Conservation (phyloP, 2,113 vertebrate species). For the Anolis sagrei region DNA sequence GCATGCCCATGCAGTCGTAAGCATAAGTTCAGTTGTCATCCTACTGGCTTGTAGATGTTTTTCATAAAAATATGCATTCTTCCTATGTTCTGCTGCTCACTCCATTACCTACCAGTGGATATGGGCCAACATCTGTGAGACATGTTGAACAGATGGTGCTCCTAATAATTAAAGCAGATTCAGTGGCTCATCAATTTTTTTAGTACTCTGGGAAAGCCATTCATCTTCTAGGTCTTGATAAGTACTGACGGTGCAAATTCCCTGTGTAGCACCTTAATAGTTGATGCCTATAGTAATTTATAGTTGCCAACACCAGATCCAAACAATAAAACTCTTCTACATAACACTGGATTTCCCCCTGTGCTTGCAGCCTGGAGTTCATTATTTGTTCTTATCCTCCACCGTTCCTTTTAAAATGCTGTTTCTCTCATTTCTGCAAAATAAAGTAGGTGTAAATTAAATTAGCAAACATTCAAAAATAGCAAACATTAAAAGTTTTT, state of each 20-base stretch:
- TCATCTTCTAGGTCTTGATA: not conserved
- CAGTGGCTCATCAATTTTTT: not conserved
- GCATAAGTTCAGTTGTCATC: not conserved
- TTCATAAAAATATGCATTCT: not conserved
- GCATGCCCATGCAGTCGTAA: not conserved
- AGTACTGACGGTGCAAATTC: not conserved
- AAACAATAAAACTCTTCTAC: not conserved
- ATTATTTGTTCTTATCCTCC: too few species aligned
- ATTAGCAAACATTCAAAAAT: too few species aligned
- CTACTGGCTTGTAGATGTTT: not conserved
- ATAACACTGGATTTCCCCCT: not conserved
- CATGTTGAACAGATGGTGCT: not conserved
- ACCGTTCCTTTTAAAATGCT: not conserved
- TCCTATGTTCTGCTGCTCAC: not conserved
- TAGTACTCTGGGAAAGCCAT: slow-evolving; percentile 2
- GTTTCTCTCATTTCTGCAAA: not conserved
- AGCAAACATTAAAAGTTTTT: too few species aligned
- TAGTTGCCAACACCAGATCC: not conserved
- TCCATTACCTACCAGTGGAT: rapidly evolving
- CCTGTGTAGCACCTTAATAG: not conserved
- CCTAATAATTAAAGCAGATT: not conserved
- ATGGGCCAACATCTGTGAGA: not conserved
- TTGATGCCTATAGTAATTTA: not conserved
- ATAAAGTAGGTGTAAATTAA: not conserved
- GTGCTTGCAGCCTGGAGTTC: slow-evolving; percentile 11